Evolutionary conservation across 2,113 vertebrate species (phyloP), one percentile per base, ranked within the genome.

Genomic region (Sinosuthora webbiana): DNA sequence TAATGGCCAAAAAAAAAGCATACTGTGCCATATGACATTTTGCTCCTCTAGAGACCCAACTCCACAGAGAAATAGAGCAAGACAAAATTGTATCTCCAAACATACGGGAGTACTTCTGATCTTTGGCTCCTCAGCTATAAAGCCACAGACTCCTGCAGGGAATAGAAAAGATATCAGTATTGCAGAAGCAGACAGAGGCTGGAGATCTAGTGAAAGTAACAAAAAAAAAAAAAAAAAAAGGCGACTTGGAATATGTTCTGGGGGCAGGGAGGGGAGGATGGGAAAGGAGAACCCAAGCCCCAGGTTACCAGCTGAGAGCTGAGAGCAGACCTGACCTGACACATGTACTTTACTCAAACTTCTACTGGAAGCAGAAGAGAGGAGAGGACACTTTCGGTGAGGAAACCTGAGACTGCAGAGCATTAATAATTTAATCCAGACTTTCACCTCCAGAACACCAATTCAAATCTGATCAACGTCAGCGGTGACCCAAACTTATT

Each of bases 161-260:
- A 86, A 83, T 1, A 70, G 53, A 63, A 90, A 69, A 94, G 6
- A 24, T 30, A 90, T 9, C 60, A 78, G 44, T 56, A 83, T 18
- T 81, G 68, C 81, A 93, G 64, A 92, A 81, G 53, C 65, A 91
- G 59, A 44, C 11, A 63, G 41, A 20, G 42, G 47, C n/a, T 94
- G 64, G 52, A 86, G 13, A 80, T 41, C 5, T 47, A 64, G 27
- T 4, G 10, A 87, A 53, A 91, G 19, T 23, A 71, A 87, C 1
- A 20, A 5, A 33, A 90, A 91, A 55, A 44, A 21, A n/a, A 4
- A 47, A 47, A 8, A 19, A 53, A 55, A n/a, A n/a, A n/a, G 15
- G 31, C 0, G 0, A 44, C 22, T 81, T 37, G 42, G 50, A 64
- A 33, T 19, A 55, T 0, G 0, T 75, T 78, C 53, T 50, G 5